Percentiles rank a stretch among this genome's conserved stretches.
These are phyloP conservation scores for Myopa testacea DNA, from an alignment of 2,888 invertebrate genomes.

Conservation along the genomic window DNA sequence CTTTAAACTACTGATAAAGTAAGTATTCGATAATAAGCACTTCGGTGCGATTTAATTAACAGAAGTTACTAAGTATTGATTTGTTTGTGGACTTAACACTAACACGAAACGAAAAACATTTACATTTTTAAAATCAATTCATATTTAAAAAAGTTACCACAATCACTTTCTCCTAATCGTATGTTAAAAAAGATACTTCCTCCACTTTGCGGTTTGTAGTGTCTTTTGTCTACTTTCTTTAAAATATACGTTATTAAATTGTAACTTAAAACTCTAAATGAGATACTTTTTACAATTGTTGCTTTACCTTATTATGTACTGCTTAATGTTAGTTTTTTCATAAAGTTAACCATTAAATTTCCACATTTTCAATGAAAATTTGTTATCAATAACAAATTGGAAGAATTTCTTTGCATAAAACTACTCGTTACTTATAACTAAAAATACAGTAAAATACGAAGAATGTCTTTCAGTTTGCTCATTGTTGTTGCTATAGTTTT, in stretches of 20 bases:
- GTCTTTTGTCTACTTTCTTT: not conserved
- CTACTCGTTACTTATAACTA: not conserved
- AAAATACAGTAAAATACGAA: constrained; percentile 31
- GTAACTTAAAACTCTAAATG: constrained; percentile 44
- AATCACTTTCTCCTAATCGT: constrained; percentile 14
- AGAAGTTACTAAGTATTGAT: not conserved
- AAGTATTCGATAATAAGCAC: too few relatives aligned
- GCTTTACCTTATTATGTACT: constrained; percentile 11
- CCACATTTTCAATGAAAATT: constrained; percentile 31
- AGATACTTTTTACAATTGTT: constrained; percentile 48
- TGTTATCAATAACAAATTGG: constrained; percentile 42
- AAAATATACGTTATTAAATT: constrained; percentile 25
- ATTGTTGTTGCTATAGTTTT: constrained; percentile 30
- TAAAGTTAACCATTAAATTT: constrained; percentile 6
- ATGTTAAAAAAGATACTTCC: not conserved
- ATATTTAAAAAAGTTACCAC: not conserved
- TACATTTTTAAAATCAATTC: not conserved
- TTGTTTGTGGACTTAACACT: not conserved
- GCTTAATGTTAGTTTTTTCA: constrained; percentile 9
- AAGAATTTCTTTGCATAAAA: constrained; percentile 35
- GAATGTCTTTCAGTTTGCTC: constrained; percentile 40
- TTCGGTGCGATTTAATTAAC: too few relatives aligned
- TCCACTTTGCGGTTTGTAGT: not conserved
- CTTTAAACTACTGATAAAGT: too few relatives aligned
- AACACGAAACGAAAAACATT: not conserved